A percentile compares a stretch with the other conserved stretches of the same genome.
Evolutionary conservation across 2,888 invertebrate species (phyloP).

Genomic region (Amitus sp.): DNA sequence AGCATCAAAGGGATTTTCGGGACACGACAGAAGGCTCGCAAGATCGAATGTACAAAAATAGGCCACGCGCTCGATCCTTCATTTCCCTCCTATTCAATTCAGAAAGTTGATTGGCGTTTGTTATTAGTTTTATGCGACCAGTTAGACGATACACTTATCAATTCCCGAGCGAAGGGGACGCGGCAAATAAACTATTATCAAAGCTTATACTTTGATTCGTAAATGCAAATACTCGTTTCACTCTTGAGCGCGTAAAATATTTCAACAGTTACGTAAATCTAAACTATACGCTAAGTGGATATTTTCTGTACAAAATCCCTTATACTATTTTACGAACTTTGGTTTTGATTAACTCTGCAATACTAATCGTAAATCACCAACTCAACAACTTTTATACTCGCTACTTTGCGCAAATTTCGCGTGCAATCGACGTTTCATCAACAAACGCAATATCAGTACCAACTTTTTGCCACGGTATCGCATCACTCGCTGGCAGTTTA

Average conservation of each 20-base stretch:
- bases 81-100: constrained; percentile 7
- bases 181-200: no score
- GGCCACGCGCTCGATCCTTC: background rate
- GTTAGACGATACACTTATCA: constrained; percentile 21
- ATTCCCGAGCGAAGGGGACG: constrained; percentile 26
- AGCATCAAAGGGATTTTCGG: constrained; percentile 19
- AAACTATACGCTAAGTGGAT: no score
- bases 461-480: constrained; percentile 15
- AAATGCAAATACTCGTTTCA: background rate
- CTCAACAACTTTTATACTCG: constrained; percentile 16
- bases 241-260: background rate
- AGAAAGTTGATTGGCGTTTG: constrained; percentile 19
- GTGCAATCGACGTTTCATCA: constrained; percentile 26
- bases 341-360: constrained; percentile 39
- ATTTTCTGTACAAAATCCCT: constrained; percentile 34
- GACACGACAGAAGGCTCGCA: background rate
- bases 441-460: constrained; percentile 30
- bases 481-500: constrained; percentile 4
- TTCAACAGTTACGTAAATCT: background rate
- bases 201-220: no score
- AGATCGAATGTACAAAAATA: background rate
- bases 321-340: constrained; percentile 26
- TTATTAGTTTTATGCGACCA: constrained; percentile 20
- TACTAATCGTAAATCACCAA: constrained; percentile 21
- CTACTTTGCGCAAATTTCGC: constrained; percentile 23